Evolutionary conservation across 2,888 invertebrate genomes (phyloP), one percentile per base, ranked within the genome.

Genomic region (Platycheirus rosarum): DNA sequence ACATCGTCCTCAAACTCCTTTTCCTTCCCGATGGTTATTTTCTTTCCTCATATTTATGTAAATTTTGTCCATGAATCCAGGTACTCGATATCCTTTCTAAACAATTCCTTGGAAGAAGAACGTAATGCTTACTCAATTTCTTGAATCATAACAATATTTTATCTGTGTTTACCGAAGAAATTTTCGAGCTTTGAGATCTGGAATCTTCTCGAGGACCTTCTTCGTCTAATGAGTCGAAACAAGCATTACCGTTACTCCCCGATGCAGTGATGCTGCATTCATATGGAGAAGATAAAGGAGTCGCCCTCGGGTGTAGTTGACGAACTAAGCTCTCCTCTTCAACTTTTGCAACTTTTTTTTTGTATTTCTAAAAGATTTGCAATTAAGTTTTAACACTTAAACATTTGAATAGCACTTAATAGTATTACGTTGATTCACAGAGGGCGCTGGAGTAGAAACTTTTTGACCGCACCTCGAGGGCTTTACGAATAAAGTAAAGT

Each of bases 351-450:
- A 78, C 51, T 60, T 70, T 70, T 26, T 37, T 2, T 11, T 35
- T 35, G 18, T 18, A 8, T n/a, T 29, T 26, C 1, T 20, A 48
- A 69, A 18, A 69, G 70, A 80, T 80, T 80, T 70, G 60, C 75
- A 80, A 80, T 80, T 80, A 75, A 80, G 75, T 80, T 80, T 80
- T 62, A 80, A 66, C 75, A 75, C 80, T 80, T 80, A 63, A 80
- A 70, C 63, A 79, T 79, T 75, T 79, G 75, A 75, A 69, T 69
- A 75, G 79, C 62, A 65, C 75, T 75, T 75, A 80, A 80, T 75
- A 65, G 70, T 66, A 75, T 75, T 75, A 75, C 60, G 70, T 49
- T 42, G 75, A 80, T 80, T 80, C 75, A 70, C 4, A 18, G 46
- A 42, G 70, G 66, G 65, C 75, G 70, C 23, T 40, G 49, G 40